Evolutionary conservation across 2,113 vertebrate genomes (phyloP), one percentile per base, ranked within the genome.

Genomic region (Chaetorhynchus papuensis): DNA sequence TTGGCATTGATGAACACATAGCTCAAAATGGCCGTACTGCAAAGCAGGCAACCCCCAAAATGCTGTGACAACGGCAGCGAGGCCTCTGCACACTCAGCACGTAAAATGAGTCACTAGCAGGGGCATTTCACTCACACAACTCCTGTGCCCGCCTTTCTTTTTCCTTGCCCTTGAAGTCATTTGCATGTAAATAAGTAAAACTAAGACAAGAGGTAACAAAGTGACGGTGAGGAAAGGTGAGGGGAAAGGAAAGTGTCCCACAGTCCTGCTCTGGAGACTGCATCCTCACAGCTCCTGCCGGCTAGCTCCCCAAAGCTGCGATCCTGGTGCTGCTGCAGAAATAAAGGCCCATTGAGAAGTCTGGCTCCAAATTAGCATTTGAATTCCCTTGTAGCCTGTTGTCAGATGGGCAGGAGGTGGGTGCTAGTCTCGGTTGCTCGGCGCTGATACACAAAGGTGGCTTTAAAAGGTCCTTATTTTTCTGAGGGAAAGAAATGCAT

Each of bases 331-430:
- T 84, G 60, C 82, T n/a, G 77, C 41, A 88, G 45, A 79, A 97
- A 96, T 86, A 97, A 97, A 96, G 92, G 85, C 64, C 69, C 74
- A 72, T 96, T 96, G 84, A 96, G 80, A 65, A 85, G n/a, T 61
- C 85, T 47, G 82, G 69, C 87, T 92, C 19, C 76, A 92, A 44
- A 96, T 94, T 96, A 92, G 94, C 94, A 96, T 97, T 91, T 95
- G 95, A 96, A 97, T 97, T 94, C 93, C 60, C 63, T 71, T 88
- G 65, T 56, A 84, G 86, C 49, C 90, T 6, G 92, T 82, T 81
- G 77, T 96, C 94, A 94, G 90, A 95, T 87, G 91, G 92, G 85
- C 89, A 90, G 86, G 91, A 87, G 90, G 93, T 92, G 95, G 91
- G 69, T 87, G 70, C 79, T 91, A 52, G 79, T 63, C 59, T 84